Evolutionary conservation across 2,113 vertebrate genomes (phyloP), one percentile per base, ranked within the genome.

Genomic region (Myotis brandtii): DNA sequence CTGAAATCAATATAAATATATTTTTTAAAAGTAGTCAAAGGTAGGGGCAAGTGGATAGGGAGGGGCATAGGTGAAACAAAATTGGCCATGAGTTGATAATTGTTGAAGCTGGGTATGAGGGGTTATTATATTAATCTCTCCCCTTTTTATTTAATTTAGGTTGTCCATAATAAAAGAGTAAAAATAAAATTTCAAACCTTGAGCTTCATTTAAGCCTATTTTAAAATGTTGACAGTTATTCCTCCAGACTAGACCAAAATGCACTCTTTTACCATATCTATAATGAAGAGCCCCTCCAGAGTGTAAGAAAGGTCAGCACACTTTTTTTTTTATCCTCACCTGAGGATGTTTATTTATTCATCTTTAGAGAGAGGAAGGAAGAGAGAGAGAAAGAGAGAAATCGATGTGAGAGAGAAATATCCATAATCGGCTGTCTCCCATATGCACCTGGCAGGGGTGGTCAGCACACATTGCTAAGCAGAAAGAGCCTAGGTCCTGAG

Each of bases 201-300:
- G 69, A 83, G 66, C 16, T 93, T 91, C 69, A 37, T 50, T 91
- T 72, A 75, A 92, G 30, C 64, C 66, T 69, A n/a, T 87, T 87
- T 79, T 64, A 77, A 2, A 95, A 79, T 88, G 54, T 59, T 66
- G 2, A 87, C 73, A 66, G 6, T 89, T 93, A 43, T 72, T 88
- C n/a, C 66, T 88, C 93, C 70, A 84, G n/a, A 83, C 20, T 34
- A 34, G n/a, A 79, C 72, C 64, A 67, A 56, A 95, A 66, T 80
- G 64, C 12, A 73, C 37, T 54, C 20, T 88, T 91, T 89, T 27
- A 30, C 21, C 21, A 21, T 56, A n/a, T 66, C 34, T 84, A 5
- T 40, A 34, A 14, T 66, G 46, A 72, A 48, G 59, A 54, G 18
- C 64, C 64, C n/a, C 69, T 83, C 37, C 89, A 18, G 3, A 23